Percentiles rank a stretch among this genome's conserved stretches.
Conservation (phyloP, 2,797 vertebrate species). For the Meda fulgida region DNA sequence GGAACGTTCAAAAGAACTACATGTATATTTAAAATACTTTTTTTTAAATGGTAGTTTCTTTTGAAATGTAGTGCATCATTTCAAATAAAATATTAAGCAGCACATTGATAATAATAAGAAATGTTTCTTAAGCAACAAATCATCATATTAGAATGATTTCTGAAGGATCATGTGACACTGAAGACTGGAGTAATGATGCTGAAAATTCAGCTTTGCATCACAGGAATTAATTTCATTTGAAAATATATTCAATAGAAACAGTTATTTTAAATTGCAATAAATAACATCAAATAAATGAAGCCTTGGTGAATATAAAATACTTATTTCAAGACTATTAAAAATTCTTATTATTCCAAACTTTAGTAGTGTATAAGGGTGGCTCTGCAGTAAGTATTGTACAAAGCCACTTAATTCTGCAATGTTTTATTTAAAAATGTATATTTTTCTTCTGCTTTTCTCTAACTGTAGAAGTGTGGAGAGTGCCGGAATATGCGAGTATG, state of each 20-base stretch:
- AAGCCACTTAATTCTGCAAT: not conserved
- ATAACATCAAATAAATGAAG: not conserved
- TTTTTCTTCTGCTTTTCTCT: not conserved
- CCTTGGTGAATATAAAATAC: not conserved
- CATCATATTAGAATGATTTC: not conserved
- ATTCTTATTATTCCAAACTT: not conserved
- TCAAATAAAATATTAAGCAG: not conserved
- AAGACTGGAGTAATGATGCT: not conserved
- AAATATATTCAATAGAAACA: not conserved
- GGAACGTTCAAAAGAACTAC: not conserved
- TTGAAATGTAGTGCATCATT: not conserved
- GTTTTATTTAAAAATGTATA: not conserved
- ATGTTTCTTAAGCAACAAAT: not conserved
- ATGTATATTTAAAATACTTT: not conserved
- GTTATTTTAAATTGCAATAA: not conserved
- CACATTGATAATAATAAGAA: not conserved
- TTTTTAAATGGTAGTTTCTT: too few species aligned
- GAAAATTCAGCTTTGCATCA: not conserved
- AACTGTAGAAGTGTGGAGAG: conserved; percentile 66
- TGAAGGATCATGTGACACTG: not conserved
- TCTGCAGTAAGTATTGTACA: not conserved
- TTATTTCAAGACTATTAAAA: not conserved
- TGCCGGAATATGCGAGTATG: conserved; percentile 77
- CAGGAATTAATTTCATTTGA: not conserved
- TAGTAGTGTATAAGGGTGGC: not conserved